Percentiles rank a stretch among this genome's conserved stretches.
These are phyloP conservation scores for Pterocles burchelli DNA, from an alignment of 2,113 vertebrate species.

Conservation along the genomic window DNA sequence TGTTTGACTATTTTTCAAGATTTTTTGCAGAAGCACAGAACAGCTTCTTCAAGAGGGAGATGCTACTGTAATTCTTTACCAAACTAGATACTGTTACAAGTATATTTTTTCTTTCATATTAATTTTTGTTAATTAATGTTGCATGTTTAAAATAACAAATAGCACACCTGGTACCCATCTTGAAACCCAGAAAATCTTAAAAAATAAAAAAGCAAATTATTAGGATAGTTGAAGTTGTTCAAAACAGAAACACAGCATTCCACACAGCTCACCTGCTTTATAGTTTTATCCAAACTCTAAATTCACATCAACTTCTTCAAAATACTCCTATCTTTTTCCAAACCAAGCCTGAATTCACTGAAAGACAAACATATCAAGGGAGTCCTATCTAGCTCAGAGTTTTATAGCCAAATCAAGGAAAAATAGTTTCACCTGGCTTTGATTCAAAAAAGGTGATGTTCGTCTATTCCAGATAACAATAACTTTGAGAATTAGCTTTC, in stretches of 20 bases:
- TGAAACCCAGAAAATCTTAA: not conserved
- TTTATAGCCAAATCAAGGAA: not conserved
- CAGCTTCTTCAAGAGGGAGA: not conserved
- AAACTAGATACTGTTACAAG: not conserved
- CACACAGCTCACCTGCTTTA: not conserved
- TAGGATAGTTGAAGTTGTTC: not conserved
- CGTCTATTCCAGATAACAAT: not conserved
- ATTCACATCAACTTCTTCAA: not conserved
- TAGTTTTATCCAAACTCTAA: not conserved
- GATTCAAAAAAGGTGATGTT: not conserved
- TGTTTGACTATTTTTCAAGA: not conserved
- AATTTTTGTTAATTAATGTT: not conserved
- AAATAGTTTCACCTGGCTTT: not conserved
- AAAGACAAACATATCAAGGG: accelerated
- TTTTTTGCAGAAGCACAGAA: not conserved
- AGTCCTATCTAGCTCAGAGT: accelerated
- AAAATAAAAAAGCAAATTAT: not conserved
- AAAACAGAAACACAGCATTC: not conserved
- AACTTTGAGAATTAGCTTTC: not conserved
- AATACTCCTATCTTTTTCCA: not conserved
- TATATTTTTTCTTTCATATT: not conserved
- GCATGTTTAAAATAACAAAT: not conserved
- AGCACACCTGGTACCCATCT: no score
- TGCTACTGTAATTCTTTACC: not conserved
- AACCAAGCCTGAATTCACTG: not conserved